Evolutionary conservation across 2,888 invertebrate genomes (phyloP).

Genomic region (Eucera pruinosa): DNA sequence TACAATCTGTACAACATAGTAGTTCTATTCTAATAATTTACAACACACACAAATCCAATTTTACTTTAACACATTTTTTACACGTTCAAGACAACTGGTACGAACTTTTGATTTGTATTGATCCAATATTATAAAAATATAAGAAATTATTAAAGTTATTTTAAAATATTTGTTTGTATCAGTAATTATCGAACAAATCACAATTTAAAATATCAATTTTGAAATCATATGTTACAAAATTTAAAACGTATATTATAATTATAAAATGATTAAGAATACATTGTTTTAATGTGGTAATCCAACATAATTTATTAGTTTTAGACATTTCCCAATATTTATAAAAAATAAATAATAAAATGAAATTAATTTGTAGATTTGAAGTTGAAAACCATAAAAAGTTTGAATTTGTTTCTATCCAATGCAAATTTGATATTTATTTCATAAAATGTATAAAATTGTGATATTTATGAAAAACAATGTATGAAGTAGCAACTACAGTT

Average conservation of each 20-base stretch:
- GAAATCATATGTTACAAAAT: slow-evolving; percentile 15
- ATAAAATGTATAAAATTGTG: slow-evolving; percentile 40
- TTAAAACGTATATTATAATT: neutral
- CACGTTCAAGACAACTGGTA: slow-evolving; percentile 52
- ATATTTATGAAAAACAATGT: slow-evolving; percentile 23
- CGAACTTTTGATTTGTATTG: slow-evolving; percentile 50
- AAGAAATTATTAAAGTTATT: slow-evolving; percentile 17
- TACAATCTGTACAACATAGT: slow-evolving; percentile 62
- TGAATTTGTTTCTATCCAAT: slow-evolving; percentile 21
- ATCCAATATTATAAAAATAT: slow-evolving; percentile 44
- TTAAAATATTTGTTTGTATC: slow-evolving; percentile 5
- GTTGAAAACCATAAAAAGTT: slow-evolving; percentile 17
- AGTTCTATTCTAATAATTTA: slow-evolving; percentile 53
- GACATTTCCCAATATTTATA: neutral
- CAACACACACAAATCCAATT: slow-evolving; percentile 55
- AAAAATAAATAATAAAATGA: slow-evolving; percentile 11
- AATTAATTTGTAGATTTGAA: slow-evolving; percentile 5
- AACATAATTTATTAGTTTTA: slow-evolving; percentile 11
- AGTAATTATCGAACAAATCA: slow-evolving; percentile 9
- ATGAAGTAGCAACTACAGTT: slow-evolving; percentile 23
- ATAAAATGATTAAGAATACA: slow-evolving; percentile 23
- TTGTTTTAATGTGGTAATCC: slow-evolving; percentile 5
- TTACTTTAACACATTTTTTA: slow-evolving; percentile 45
- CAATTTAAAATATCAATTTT: neutral
- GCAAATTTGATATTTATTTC: slow-evolving; percentile 25